Evolutionary conservation across 1,140 invertebrate species (phyloP).

Genomic region (Drosophila subobscura): DNA sequence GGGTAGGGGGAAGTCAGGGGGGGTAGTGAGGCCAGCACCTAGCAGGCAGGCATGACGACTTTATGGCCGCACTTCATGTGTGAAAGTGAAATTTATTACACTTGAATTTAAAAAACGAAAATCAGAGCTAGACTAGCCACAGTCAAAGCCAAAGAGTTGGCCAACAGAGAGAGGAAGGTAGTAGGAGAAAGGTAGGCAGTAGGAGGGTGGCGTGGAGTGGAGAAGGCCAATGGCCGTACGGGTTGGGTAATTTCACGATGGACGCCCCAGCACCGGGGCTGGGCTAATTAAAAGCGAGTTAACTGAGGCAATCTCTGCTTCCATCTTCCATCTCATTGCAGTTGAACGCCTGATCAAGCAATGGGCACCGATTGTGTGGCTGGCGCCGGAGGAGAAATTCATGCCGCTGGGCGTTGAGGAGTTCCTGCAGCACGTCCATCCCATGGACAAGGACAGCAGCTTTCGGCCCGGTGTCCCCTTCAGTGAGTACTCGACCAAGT

Average conservation of each 20-base stretch:
- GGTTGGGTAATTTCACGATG: constrained; percentile 53
- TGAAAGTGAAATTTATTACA: constrained; percentile 81
- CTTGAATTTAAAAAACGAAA: constrained; percentile 68
- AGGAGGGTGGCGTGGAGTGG: constrained; percentile 2
- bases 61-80: constrained; percentile 63
- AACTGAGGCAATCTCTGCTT: constrained; percentile 31
- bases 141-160: no score
- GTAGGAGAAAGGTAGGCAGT: not conserved
- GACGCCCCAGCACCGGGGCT: not conserved
- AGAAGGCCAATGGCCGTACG: constrained; percentile 24
- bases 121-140: constrained; percentile 51
- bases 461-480: constrained; percentile 65
- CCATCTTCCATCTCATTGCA: constrained; percentile 56
- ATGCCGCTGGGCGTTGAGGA: constrained; percentile 86
- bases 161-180: not conserved
- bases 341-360: constrained; percentile 84
- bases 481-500: constrained; percentile 81
- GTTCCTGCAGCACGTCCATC: constrained; percentile 86
- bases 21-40: constrained; percentile 38
- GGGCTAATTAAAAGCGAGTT: constrained; percentile 53
- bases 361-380: constrained; percentile 88
- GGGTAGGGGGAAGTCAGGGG: not conserved
- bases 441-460: constrained; percentile 77
- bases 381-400: constrained; percentile 87
- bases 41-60: constrained; percentile 32